Percentiles rank a stretch among this genome's conserved stretches.
Conservation (phyloP, 2,113 vertebrate species). For the Limnothrissa miodon region DNA sequence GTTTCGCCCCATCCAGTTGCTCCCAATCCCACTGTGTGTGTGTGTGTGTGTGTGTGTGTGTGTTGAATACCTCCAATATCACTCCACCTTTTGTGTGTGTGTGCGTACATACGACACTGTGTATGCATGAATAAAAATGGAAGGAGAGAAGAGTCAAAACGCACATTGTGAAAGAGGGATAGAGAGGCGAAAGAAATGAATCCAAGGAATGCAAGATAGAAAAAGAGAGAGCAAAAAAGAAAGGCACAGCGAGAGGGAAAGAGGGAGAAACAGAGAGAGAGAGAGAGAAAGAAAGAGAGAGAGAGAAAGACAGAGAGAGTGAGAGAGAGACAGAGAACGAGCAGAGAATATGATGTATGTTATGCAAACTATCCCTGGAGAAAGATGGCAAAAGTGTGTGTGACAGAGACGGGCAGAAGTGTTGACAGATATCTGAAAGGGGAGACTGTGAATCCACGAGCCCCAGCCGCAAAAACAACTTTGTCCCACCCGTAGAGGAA, state of each 20-base stretch:
- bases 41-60: conserved; percentile 15
- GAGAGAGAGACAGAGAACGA: not conserved
- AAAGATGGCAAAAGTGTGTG: not conserved
- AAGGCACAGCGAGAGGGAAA: not conserved
- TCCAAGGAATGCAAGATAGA: not conserved
- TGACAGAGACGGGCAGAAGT: conserved; percentile 25
- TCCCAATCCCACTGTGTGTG: not conserved
- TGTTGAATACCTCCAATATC: not conserved
- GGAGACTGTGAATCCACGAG: not conserved
- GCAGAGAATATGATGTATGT: not conserved
- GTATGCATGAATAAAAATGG: not conserved
- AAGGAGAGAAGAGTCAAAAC: not conserved
- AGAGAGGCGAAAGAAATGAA: not conserved
- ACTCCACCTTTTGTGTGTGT: not conserved
- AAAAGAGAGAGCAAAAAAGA: not conserved
- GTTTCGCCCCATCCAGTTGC: not conserved
- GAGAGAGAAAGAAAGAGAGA: not conserved
- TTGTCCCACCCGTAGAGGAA: not conserved
- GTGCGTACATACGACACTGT: not conserved
- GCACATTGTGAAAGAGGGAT: not conserved
- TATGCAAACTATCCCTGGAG: not conserved
- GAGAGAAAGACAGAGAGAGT: not conserved
- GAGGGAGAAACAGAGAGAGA: not conserved
- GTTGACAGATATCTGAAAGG: conserved; percentile 34
- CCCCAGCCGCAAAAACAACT: not conserved